Evolutionary conservation across 1,140 invertebrate species (phyloP).

Genomic region (Pseudomyrmex sp.): DNA sequence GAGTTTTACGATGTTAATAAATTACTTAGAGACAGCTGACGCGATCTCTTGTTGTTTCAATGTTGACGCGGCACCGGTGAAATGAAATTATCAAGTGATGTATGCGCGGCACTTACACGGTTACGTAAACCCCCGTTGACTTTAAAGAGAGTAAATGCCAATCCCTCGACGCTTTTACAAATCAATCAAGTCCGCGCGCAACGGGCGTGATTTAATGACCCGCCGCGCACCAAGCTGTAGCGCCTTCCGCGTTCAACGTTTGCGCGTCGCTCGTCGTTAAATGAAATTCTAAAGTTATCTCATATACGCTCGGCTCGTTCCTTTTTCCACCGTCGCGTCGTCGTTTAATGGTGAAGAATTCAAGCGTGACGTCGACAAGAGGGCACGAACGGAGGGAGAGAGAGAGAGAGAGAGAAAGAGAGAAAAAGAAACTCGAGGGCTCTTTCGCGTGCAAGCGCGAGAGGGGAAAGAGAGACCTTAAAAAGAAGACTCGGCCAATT

Average conservation of each 20-base stretch:
- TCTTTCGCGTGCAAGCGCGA: slow-evolving; percentile 10
- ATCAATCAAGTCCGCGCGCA: slow-evolving; percentile 46
- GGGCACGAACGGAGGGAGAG: not conserved
- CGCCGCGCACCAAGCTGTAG: not conserved
- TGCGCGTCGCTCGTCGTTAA: slow-evolving; percentile 31
- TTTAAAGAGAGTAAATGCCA: slow-evolving; percentile 17
- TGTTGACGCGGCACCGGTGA: slow-evolving; percentile 6
- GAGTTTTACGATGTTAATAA: slow-evolving; percentile 58
- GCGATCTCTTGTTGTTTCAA: slow-evolving; percentile 20
- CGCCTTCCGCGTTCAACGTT: slow-evolving; percentile 35
- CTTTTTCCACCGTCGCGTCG: slow-evolving; percentile 41
- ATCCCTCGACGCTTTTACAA: slow-evolving; percentile 39
- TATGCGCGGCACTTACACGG: slow-evolving; percentile 43
- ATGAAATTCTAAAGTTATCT: slow-evolving; percentile 62
- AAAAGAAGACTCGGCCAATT: slow-evolving; percentile 73
- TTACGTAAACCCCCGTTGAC: slow-evolving; percentile 47
- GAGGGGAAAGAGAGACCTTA: slow-evolving; percentile 45
- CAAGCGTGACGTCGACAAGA: slow-evolving; percentile 66
- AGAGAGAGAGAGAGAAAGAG: not conserved
- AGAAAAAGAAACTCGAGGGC: slow-evolving; percentile 49
- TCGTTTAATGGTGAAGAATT: slow-evolving; percentile 69
- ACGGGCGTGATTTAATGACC: slow-evolving; percentile 54
- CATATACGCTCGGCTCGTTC: slow-evolving; percentile 52
- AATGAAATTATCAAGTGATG: slow-evolving; percentile 54
- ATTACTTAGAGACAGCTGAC: not conserved